phyloP scores from a whole-genome alignment of 2,797 vertebrate genomes.

The Pogonophryne albipinna region DNA sequence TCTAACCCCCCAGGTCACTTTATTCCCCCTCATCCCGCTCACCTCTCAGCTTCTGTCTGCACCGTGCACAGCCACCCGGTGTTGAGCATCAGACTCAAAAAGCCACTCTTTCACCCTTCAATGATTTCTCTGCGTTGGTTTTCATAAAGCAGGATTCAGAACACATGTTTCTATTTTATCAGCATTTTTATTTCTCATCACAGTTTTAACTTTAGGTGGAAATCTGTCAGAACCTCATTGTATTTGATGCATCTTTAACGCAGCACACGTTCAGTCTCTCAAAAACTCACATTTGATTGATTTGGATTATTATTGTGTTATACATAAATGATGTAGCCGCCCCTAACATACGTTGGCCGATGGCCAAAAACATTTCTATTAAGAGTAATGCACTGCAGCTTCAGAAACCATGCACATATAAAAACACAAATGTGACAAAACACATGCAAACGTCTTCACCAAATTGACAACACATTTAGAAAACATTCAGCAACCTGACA shows the following conservation, averaged over 20 bases:
- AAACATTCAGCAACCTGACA: no score
- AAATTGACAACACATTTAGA: no score
- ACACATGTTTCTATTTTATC: slow-evolving; percentile 3
- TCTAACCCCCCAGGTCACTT: slow-evolving; percentile 70
- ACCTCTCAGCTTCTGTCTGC: slow-evolving; percentile 54
- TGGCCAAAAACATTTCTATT: no score
- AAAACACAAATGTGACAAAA: no score
- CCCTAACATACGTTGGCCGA: no score
- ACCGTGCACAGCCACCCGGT: slow-evolving; percentile 32
- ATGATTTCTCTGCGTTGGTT: slow-evolving; percentile 38
- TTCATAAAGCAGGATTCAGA: slow-evolving; percentile 13
- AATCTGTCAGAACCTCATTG: neutral
- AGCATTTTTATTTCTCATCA: neutral
- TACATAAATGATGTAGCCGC: no score
- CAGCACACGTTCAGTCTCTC: no score
- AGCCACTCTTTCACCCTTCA: slow-evolving; percentile 51
- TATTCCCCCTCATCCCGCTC: slow-evolving; percentile 68
- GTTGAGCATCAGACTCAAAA: slow-evolving; percentile 49
- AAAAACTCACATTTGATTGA: no score
- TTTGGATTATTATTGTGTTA: no score
- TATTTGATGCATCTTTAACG: neutral
- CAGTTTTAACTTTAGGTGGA: slow-evolving; percentile 1
- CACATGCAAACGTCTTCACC: no score
- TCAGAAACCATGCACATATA: no score
- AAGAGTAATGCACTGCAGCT: no score